Percentiles rank a stretch among this genome's conserved stretches.
Conservation (phyloP, 2,888 invertebrate genomes). For the Mongoloraphidia duomilia region DNA sequence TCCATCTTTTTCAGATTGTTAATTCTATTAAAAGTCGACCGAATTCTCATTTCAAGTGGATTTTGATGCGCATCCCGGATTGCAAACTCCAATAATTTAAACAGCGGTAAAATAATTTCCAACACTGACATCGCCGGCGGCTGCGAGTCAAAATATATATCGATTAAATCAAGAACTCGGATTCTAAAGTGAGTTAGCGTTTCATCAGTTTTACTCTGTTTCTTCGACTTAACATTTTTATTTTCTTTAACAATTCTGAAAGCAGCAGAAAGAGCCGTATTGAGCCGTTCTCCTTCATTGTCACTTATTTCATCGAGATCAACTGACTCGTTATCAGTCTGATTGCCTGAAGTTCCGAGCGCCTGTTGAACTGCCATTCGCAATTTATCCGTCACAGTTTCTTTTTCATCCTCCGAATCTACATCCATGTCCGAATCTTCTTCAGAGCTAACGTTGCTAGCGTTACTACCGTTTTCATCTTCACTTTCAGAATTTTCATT, state of each 20-base stretch:
- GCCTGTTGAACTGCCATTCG: constrained; percentile 58
- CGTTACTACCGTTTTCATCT: constrained; percentile 18
- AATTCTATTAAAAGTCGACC: constrained; percentile 44
- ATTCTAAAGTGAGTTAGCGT: constrained; percentile 56
- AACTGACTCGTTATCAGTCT: constrained; percentile 51
- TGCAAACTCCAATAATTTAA: constrained; percentile 52
- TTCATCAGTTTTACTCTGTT: constrained; percentile 47
- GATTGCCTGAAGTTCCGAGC: constrained; percentile 41
- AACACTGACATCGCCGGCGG: constrained; percentile 53
- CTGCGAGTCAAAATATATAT: constrained; percentile 54
- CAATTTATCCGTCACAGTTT: constrained; percentile 53
- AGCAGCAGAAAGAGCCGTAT: constrained; percentile 57
- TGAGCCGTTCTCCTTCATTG: constrained; percentile 56
- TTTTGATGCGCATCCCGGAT: constrained; percentile 52
- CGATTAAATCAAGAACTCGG: constrained; percentile 58
- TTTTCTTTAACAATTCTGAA: constrained; percentile 49
- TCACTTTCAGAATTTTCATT: constrained; percentile 17
- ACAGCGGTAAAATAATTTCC: constrained; percentile 53
- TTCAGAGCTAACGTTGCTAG: constrained; percentile 17
- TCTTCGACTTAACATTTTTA: constrained; percentile 28
- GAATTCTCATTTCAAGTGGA: constrained; percentile 47
- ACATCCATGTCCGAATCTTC: constrained; percentile 29
- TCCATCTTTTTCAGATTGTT: constrained; percentile 45
- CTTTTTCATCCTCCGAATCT: constrained; percentile 40
- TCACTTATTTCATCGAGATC: constrained; percentile 64